phyloP scores from a whole-genome alignment of 2,113 vertebrate species.

The Ahaetulla prasina region DNA sequence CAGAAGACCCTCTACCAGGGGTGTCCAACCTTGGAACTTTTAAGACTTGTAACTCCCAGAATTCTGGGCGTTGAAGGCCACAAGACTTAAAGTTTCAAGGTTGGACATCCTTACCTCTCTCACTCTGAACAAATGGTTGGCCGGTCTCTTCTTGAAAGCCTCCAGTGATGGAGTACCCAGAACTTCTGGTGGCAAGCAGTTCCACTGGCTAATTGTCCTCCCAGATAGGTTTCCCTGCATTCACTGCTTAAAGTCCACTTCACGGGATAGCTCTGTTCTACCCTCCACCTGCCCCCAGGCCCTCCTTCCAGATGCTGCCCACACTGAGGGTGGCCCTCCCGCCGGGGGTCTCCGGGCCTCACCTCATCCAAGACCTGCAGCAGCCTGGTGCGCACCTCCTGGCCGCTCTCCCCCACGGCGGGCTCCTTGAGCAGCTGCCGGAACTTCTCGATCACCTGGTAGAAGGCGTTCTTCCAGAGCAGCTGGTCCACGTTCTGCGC shows the following conservation, averaged over 20 bases:
- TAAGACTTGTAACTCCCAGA: too few relatives aligned
- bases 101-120: too few relatives aligned
- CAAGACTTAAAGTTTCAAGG: too few relatives aligned
- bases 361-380: slow-evolving; percentile 93
- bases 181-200: fast-evolving
- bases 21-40: too few relatives aligned
- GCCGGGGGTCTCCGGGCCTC: not conserved
- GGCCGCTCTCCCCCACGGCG: slow-evolving; percentile 68
- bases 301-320: too few relatives aligned
- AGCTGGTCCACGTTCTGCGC: slow-evolving; percentile 93
- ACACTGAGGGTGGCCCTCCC: too few relatives aligned
- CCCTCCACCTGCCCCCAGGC: too few relatives aligned
- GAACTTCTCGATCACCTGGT: slow-evolving; percentile 97
- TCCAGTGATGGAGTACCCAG: not conserved
- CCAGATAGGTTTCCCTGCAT: too few relatives aligned
- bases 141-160: too few relatives aligned
- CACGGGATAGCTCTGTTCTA: not conserved
- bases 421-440: slow-evolving; percentile 95
- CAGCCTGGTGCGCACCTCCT: slow-evolving; percentile 82
- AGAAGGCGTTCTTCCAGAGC: slow-evolving; percentile 95
- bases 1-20: not conserved
- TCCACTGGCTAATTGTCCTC: too few relatives aligned
- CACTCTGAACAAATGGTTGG: not conserved
- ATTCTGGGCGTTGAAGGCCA: too few relatives aligned
- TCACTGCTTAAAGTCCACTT: too few relatives aligned